Conservation (phyloP, 2,797 vertebrate genomes). For the Lepidocolaptes lacrymiger region DNA sequence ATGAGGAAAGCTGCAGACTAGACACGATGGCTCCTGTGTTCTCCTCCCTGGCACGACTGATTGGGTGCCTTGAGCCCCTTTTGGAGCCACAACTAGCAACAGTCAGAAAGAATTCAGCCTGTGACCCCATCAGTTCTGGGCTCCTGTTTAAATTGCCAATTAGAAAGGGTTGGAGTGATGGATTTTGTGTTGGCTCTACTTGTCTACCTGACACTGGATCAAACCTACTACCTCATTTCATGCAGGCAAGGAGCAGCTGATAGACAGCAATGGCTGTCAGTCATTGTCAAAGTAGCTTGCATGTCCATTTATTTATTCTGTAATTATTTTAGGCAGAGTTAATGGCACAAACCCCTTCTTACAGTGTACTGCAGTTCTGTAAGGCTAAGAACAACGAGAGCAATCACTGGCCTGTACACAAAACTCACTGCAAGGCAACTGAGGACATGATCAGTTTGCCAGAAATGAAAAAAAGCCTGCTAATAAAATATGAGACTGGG, state of each 20-base stretch:
- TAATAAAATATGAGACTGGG: not conserved
- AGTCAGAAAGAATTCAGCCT: not conserved
- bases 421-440: not conserved
- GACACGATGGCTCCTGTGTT: not conserved
- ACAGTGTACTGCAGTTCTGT: not conserved
- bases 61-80: not conserved
- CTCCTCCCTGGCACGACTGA: not conserved
- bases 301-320: not conserved
- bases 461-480: not conserved
- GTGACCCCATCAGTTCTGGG: not conserved
- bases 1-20: not conserved
- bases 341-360: not conserved
- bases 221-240: not conserved
- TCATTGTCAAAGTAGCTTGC: not conserved
- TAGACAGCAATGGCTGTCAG: not conserved
- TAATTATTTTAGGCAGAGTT: constrained; percentile 6
- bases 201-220: not conserved
- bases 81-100: not conserved
- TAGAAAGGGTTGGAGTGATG: not conserved
- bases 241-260: constrained; percentile 14
- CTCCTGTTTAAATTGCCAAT: constrained; percentile 23
- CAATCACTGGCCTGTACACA: not conserved
- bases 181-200: not conserved
- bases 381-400: not conserved
- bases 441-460: not conserved